Conservation (phyloP, 2,113 vertebrate genomes). For the Probosciger aterrimus region DNA sequence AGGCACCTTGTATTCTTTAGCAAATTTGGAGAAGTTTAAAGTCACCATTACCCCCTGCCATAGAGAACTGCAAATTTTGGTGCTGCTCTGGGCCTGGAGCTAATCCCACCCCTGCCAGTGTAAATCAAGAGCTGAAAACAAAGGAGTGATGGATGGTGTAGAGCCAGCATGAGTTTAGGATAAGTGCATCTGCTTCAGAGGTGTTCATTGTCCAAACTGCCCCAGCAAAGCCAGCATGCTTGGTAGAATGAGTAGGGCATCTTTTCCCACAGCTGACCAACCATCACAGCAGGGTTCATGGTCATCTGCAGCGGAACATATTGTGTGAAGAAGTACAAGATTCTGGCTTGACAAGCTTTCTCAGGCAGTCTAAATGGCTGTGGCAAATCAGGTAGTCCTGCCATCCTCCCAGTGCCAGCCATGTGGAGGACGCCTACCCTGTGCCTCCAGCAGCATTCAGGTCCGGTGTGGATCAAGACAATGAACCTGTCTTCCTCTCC, state of each 20-base stretch:
- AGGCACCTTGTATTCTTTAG: neutral
- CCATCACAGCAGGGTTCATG: neutral
- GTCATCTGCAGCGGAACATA: neutral
- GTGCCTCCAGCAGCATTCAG: neutral
- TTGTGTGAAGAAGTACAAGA: neutral
- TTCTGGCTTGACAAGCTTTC: neutral
- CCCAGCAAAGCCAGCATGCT: neutral
- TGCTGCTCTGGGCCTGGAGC: neutral
- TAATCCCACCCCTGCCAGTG: neutral
- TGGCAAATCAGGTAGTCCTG: neutral
- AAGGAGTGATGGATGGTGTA: neutral
- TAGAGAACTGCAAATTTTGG: neutral
- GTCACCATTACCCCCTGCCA: neutral
- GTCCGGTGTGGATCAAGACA: rapidly evolving
- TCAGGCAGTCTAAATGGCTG: neutral
- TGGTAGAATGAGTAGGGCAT: neutral
- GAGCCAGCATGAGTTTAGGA: neutral
- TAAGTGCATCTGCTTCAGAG: neutral
- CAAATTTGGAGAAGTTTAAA: neutral
- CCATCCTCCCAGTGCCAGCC: neutral
- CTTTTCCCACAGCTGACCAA: neutral
- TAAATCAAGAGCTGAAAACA: neutral
- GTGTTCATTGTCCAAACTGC: neutral
- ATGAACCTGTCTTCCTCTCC: neutral
- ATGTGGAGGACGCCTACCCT: rapidly evolving